Percentiles rank a stretch among this genome's conserved stretches.
These are phyloP conservation scores for Microplitis deprimator DNA, from an alignment of 2,888 invertebrate genomes.

Conservation along the genomic window DNA sequence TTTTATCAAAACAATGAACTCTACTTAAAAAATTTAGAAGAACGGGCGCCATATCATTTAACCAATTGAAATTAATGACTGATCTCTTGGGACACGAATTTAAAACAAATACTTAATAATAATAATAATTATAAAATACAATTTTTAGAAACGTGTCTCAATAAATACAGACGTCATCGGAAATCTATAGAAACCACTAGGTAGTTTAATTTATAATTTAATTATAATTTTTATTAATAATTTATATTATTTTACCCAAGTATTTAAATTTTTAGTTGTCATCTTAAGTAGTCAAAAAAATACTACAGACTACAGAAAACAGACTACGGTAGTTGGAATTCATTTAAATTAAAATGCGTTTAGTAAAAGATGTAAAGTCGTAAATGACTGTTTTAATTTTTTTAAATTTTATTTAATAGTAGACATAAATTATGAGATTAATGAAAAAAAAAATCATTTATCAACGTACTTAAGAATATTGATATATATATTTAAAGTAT, in stretches of 20 bases:
- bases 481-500: conserved; percentile 27
- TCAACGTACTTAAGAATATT: conserved; percentile 62
- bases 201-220: conserved; percentile 68
- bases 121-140: background rate
- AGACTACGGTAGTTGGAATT: too few species aligned
- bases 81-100: conserved; percentile 59
- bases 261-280: background rate
- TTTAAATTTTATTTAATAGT: background rate
- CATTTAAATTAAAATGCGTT: too few species aligned
- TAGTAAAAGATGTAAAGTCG: background rate
- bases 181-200: conserved; percentile 55
- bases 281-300: background rate
- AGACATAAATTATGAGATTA: background rate
- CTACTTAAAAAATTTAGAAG: conserved; percentile 23
- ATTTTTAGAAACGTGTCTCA: background rate
- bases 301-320: background rate
- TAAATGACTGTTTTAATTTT: background rate
- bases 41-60: conserved; percentile 67
- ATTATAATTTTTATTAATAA: conserved; percentile 55
- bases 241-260: background rate
- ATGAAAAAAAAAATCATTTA: background rate
- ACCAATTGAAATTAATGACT: conserved; percentile 64
- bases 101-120: background rate
- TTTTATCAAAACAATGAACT: too few species aligned
- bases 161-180: conserved; percentile 32